Base-by-base conservation (phyloP, 37 sponge, comb jelly and placozoan genomes). In the Halichondria panicea region DNA sequence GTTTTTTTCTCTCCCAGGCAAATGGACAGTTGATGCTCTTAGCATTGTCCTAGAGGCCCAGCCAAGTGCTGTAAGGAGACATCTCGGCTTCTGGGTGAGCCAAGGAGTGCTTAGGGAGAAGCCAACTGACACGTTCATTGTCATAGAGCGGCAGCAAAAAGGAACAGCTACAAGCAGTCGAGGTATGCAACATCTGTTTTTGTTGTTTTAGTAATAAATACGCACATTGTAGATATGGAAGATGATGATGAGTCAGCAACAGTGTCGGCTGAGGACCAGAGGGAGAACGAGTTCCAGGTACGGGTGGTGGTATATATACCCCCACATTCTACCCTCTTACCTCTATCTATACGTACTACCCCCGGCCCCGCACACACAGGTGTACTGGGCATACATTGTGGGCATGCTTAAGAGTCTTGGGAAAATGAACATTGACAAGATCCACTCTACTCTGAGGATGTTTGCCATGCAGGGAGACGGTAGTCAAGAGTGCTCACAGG, bases 321-420 rank as follows among this genome's bases (percentile, higher is more conserved):
- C 25, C 19, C 24, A 58, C 25, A 7, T 22, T 58, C 24, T 6
- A 58, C 25, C 60, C 8, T 24, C 24, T 7, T 58, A 27, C 60
- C 60, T 58, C 57, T 56, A 28, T 56, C 13, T 4, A n/a, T n/a
- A n/a, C n/a, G n/a, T n/a, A n/a, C n/a, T n/a, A n/a, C n/a, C n/a
- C n/a, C n/a, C n/a, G n/a, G n/a, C 1, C 46, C 33, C 19, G 3
- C 28, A 28, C 19, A 0, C 54, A 31, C 72, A 93, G 93, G 63
- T 79, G 45, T 75, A 55, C 44, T 93, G 94, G 94, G 41, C 81
- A 1, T 93, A 87, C 62, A 70, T 93, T 2, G 70, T 55, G 1
- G 87, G 87, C 12, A 93, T 90, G 94, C 91, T 93, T 57, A 90
- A 91, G 72, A 93, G 89, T 43, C 54, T 93, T 34, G 87, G 87